Percentiles rank a stretch among this genome's conserved stretches.
Conservation (phyloP, 2,113 vertebrate species). For the Aspiorhynchus laticeps region DNA sequence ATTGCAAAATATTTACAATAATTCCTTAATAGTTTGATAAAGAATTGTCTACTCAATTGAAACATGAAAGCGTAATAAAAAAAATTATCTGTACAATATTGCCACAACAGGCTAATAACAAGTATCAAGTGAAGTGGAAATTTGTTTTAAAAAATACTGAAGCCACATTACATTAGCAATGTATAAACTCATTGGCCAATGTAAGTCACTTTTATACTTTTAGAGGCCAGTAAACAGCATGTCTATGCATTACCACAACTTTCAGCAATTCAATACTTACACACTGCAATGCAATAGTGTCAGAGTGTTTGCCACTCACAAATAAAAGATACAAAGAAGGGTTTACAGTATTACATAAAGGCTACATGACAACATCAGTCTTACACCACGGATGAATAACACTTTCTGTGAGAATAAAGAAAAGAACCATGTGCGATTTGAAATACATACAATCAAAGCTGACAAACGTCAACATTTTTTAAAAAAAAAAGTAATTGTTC, state of each 20-base stretch:
- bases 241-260: not conserved
- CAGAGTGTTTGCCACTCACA: conserved; percentile 24
- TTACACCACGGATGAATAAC: conserved; percentile 63
- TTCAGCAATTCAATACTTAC: conserved; percentile 23
- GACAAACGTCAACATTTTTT: conserved; percentile 60
- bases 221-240: conserved; percentile 26
- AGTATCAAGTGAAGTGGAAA: not conserved
- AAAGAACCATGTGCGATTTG: conserved; percentile 51
- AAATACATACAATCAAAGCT: conserved; percentile 71
- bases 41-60: not conserved
- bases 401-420: conserved; percentile 64
- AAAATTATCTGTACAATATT: conserved; percentile 35
- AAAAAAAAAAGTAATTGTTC: conserved; percentile 58
- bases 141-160: conserved; percentile 29
- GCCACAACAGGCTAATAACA: not conserved
- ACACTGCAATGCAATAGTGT: not conserved
- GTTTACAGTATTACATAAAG: conserved; percentile 34
- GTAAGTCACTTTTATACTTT: conserved; percentile 1
- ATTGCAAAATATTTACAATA: conserved; percentile 79
- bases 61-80: conserved; percentile 11
- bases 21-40: conserved; percentile 67
- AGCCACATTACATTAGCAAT: conserved; percentile 12
- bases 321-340: conserved; percentile 57
- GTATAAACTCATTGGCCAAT: not conserved
- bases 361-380: conserved; percentile 45